These are phyloP conservation scores for Coelopa pilipes DNA, from an alignment of 2,888 invertebrate genomes.

Conservation along the genomic window DNA sequence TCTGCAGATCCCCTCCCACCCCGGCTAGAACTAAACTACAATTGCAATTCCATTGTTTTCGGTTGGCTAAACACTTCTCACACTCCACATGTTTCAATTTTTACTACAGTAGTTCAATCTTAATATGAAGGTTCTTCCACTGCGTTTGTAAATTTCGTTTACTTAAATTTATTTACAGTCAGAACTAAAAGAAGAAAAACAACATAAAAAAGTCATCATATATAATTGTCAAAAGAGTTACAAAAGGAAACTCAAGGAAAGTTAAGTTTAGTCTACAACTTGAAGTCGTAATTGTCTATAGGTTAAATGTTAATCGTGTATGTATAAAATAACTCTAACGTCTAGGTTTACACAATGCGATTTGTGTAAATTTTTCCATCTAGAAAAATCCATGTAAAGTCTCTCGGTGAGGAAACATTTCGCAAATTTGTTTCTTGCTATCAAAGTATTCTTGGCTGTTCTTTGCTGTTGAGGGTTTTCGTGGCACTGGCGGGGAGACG, in stretches of 20 bases:
- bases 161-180: slow-evolving; percentile 33
- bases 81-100: too few relatives aligned
- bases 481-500: not conserved
- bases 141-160: slow-evolving; percentile 27
- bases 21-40: too few relatives aligned
- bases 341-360: slow-evolving; percentile 20
- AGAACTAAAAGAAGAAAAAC: too few relatives aligned
- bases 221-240: slow-evolving; percentile 24
- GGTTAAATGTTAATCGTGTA: slow-evolving; percentile 8
- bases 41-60: too few relatives aligned
- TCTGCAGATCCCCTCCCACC: too few relatives aligned
- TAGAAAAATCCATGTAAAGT: slow-evolving; percentile 12
- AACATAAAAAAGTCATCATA: not conserved
- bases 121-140: too few relatives aligned
- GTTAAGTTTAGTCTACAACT: slow-evolving; percentile 26
- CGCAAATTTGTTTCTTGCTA: slow-evolving; percentile 21
- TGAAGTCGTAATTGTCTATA: slow-evolving; percentile 37
- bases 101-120: too few relatives aligned
- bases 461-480: not conserved
- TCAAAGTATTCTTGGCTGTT: slow-evolving; percentile 27
- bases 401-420: slow-evolving; percentile 10
- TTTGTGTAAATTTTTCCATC: slow-evolving; percentile 19
- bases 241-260: slow-evolving; percentile 11
- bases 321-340: slow-evolving; percentile 11
- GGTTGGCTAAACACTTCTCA: too few relatives aligned